phyloP scores from a whole-genome alignment of 2,888 invertebrate species.

The Baccha elongata region DNA sequence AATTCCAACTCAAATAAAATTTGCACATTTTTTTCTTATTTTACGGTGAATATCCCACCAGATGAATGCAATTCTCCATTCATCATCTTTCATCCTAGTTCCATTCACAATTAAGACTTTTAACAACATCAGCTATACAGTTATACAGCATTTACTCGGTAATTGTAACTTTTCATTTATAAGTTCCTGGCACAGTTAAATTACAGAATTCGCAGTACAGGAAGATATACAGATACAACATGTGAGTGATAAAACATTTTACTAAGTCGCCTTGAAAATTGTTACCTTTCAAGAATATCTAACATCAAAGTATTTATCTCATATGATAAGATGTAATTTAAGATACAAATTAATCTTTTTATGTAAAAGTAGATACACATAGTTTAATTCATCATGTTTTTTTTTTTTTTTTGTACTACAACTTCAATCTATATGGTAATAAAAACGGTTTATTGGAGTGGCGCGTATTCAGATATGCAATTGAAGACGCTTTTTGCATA shows the following conservation, averaged over 20 bases:
- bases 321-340: background rate
- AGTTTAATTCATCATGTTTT: constrained; percentile 13
- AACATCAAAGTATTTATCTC: constrained; percentile 4
- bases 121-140: constrained; percentile 7
- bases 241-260: constrained; percentile 26
- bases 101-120: constrained; percentile 40
- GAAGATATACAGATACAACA: constrained; percentile 12
- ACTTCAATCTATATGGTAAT: background rate
- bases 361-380: background rate
- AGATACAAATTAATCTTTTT: background rate
- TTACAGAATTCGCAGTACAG: constrained; percentile 45
- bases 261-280: constrained; percentile 16
- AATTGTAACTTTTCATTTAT: constrained; percentile 52
- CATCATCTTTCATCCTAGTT: constrained; percentile 10
- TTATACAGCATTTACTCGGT: constrained; percentile 11
- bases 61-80: constrained; percentile 24
- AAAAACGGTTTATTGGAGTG: constrained; percentile 21
- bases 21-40: constrained; percentile 10
- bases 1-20: constrained; percentile 16
- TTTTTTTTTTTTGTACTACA: too few relatives aligned
- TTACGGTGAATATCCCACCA: constrained; percentile 23
- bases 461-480: constrained; percentile 29
- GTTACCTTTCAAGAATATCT: constrained; percentile 27
- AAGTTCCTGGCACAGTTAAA: constrained; percentile 47
- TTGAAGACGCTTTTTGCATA: constrained; percentile 61